Conservation (phyloP, 2,797 vertebrate genomes). For the Orestias chungarensis region DNA sequence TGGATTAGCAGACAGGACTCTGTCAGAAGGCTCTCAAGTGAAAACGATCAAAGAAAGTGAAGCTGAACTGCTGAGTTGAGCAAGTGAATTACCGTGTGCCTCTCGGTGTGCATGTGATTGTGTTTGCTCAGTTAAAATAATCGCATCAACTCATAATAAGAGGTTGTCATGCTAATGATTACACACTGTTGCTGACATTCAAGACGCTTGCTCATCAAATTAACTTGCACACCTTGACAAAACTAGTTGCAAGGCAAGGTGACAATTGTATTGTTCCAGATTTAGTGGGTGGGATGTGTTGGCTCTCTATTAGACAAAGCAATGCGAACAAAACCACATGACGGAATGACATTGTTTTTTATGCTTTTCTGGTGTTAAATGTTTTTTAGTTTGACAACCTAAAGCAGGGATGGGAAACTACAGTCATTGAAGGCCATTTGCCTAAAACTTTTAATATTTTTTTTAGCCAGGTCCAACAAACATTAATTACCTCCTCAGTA, state of each 20-base stretch:
- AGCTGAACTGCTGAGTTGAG: slow-evolving; percentile 44
- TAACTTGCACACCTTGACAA: slow-evolving; percentile 39
- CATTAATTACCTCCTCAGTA: too few species aligned
- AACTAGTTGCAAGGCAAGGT: slow-evolving; percentile 23
- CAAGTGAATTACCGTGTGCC: slow-evolving; percentile 48
- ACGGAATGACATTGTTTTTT: not conserved
- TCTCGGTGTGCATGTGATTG: slow-evolving; percentile 37
- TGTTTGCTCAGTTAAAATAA: slow-evolving; percentile 74
- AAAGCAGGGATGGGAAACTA: too few species aligned
- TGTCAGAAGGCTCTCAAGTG: slow-evolving; percentile 15
- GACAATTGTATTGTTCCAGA: slow-evolving; percentile 3
- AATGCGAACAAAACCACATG: slow-evolving; percentile 7
- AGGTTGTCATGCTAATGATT: slow-evolving; percentile 74
- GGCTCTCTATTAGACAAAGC: not conserved
- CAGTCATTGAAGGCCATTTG: too few species aligned
- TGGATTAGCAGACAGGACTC: slow-evolving; percentile 22
- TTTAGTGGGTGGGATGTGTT: not conserved
- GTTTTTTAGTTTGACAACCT: not conserved
- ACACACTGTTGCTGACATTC: slow-evolving; percentile 57
- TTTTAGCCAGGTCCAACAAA: too few species aligned
- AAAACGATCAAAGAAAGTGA: slow-evolving; percentile 26
- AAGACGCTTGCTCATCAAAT: slow-evolving; percentile 55
- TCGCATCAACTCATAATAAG: slow-evolving; percentile 69
- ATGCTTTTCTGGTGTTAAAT: not conserved
- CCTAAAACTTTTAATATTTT: too few species aligned